These are phyloP conservation scores for Uropsilus gracilis DNA, from an alignment of 2,113 vertebrate genomes.

Conservation along the genomic window DNA sequence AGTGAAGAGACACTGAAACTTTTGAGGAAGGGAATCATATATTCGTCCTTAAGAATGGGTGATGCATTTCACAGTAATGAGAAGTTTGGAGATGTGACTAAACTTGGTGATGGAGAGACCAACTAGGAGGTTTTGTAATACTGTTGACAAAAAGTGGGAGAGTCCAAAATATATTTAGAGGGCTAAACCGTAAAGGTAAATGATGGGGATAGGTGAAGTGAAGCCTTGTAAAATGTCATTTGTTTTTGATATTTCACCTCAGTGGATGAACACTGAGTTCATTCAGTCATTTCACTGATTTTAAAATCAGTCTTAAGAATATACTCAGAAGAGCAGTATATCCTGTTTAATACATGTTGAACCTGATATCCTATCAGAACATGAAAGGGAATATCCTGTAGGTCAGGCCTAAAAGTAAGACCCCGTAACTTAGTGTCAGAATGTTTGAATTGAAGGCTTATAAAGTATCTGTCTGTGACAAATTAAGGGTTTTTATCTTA, in stretches of 20 bases:
- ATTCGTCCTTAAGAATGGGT: not conserved
- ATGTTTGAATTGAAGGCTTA: not conserved
- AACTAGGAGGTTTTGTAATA: not conserved
- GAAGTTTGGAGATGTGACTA: not conserved
- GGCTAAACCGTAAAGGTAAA: constrained; percentile 7
- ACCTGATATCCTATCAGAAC: not conserved
- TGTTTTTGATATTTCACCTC: not conserved
- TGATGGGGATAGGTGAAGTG: not conserved
- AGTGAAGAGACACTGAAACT: not conserved
- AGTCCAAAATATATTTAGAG: not conserved
- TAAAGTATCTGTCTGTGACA: not conserved
- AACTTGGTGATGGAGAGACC: not conserved
- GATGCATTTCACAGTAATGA: not conserved
- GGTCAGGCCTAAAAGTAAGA: not conserved
- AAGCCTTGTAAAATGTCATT: not conserved
- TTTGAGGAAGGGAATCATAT: not conserved
- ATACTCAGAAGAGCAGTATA: not conserved
- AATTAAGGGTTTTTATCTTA: not conserved
- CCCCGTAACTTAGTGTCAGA: not conserved
- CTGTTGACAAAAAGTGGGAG: not conserved
- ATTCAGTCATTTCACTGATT: not conserved
- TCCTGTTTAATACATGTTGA: not conserved
- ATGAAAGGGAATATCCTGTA: not conserved
- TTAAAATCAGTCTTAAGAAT: constrained; percentile 2
- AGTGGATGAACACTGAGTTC: not conserved